Conservation (phyloP, 2,797 vertebrate species). For the Spinibarbus caldwelli region DNA sequence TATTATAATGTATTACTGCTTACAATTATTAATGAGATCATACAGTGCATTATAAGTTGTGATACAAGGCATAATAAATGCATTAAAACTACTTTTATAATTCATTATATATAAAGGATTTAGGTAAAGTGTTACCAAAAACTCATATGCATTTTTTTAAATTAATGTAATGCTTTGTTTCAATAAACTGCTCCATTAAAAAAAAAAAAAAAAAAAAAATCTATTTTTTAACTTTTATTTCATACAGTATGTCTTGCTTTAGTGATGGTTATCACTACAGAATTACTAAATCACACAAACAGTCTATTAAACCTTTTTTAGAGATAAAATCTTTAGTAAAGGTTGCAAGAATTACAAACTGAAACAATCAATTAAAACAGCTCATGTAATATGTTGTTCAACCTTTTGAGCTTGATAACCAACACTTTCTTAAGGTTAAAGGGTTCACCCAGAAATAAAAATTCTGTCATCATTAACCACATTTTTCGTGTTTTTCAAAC, state of each 20-base stretch:
- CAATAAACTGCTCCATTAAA: not conserved
- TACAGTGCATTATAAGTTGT: not conserved
- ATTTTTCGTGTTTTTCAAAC: not conserved
- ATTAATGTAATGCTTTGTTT: not conserved
- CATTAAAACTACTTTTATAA: not conserved
- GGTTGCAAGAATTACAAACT: not conserved
- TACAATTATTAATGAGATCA: not conserved
- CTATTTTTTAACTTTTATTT: not conserved
- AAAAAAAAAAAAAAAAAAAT: fast-evolving
- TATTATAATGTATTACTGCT: not conserved
- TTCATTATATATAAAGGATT: not conserved
- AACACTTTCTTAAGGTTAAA: not conserved
- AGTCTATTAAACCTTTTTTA: not conserved
- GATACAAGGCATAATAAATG: not conserved
- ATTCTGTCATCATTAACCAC: not conserved
- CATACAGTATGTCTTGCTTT: not conserved
- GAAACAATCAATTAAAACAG: not conserved
- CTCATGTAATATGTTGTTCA: not conserved
- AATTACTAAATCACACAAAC: not conserved
- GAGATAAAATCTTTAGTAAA: not conserved
- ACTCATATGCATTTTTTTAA: not conserved
- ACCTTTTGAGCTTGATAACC: not conserved
- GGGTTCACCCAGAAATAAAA: not conserved
- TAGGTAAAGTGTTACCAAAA: not conserved
- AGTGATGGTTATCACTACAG: not conserved